Evolutionary conservation across 1,140 invertebrate species (phyloP).

Genomic region (Drosophila truncata): DNA sequence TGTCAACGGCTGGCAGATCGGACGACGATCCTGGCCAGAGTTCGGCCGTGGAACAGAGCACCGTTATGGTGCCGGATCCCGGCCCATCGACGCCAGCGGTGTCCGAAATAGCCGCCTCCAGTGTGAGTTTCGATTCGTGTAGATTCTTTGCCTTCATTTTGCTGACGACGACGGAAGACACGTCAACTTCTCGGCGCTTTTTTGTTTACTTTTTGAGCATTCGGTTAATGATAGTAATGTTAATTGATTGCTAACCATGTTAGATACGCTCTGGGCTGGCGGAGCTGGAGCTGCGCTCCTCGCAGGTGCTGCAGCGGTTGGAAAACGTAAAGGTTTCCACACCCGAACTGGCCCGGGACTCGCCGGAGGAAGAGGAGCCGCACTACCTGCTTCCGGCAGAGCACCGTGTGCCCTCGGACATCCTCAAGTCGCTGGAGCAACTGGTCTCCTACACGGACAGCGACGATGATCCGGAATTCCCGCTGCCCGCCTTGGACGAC

Average conservation of each 20-base stretch:
- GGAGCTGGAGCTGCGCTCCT: conserved; percentile 78
- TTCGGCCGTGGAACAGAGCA: conserved; percentile 20
- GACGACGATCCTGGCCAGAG: conserved; percentile 60
- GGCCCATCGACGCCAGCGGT: conserved; percentile 46
- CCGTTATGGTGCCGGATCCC: conserved; percentile 22
- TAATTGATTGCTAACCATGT: conserved; percentile 15
- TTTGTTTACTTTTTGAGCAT: conserved; percentile 18
- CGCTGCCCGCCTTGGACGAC: conserved; percentile 80
- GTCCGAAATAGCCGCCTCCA: conserved; percentile 63
- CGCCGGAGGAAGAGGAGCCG: conserved; percentile 18
- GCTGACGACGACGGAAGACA: conserved; percentile 70
- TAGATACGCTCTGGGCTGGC: conserved; percentile 84
- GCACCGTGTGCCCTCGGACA: conserved; percentile 78
- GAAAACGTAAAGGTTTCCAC: conserved; percentile 74
- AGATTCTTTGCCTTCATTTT: conserved; percentile 31
- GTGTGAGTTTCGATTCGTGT: conserved; percentile 43
- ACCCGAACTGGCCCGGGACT: conserved; percentile 2
- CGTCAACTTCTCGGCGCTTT: conserved; percentile 20
- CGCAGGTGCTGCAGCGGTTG: conserved; percentile 78
- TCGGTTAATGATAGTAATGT: neutral
- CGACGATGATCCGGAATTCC: conserved; percentile 83
- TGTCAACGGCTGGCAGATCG: conserved; percentile 72
- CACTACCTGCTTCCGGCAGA: conserved; percentile 54
- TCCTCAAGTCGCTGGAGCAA: conserved; percentile 76
- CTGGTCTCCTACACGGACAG: conserved; percentile 81